Evolutionary conservation across 2,888 invertebrate genomes (phyloP).

Genomic region (Dicyrtomina minuta): DNA sequence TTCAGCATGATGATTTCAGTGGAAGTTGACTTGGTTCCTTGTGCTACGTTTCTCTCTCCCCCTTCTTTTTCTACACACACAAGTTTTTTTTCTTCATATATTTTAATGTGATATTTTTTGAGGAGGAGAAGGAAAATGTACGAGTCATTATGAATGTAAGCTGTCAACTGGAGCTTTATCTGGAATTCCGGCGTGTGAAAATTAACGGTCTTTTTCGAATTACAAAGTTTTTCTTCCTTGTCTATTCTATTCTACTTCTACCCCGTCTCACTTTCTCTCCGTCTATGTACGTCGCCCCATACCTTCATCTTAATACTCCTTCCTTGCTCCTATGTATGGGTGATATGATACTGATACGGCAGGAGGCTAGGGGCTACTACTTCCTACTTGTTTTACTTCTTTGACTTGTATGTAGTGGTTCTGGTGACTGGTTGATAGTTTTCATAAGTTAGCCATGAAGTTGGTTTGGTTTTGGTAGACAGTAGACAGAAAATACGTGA

Average conservation of each 20-base stretch:
- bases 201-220: slow-evolving; percentile 46
- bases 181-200: slow-evolving; percentile 52
- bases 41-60: slow-evolving; percentile 1
- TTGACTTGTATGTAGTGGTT: neutral
- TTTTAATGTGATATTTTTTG: slow-evolving; percentile 39
- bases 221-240: slow-evolving; percentile 29
- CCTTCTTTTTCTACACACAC: neutral
- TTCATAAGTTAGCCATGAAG: no score
- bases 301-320: slow-evolving; percentile 11
- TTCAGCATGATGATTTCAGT: slow-evolving; percentile 34
- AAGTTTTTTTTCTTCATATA: slow-evolving; percentile 3
- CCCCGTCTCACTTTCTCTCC: neutral
- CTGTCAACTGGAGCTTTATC: slow-evolving; percentile 47
- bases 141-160: slow-evolving; percentile 45
- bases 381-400: no score
- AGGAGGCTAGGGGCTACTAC: no score
- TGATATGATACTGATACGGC: no score
- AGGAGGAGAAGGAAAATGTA: slow-evolving; percentile 25
- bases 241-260: no score
- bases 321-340: no score
- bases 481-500: neutral
- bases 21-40: neutral
- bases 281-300: no score
- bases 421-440: neutral
- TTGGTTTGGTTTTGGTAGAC: no score